Evolutionary conservation across 53 echinoderm and acorn worm genomes (phyloP).

Genomic region (Holothuria scabra): DNA sequence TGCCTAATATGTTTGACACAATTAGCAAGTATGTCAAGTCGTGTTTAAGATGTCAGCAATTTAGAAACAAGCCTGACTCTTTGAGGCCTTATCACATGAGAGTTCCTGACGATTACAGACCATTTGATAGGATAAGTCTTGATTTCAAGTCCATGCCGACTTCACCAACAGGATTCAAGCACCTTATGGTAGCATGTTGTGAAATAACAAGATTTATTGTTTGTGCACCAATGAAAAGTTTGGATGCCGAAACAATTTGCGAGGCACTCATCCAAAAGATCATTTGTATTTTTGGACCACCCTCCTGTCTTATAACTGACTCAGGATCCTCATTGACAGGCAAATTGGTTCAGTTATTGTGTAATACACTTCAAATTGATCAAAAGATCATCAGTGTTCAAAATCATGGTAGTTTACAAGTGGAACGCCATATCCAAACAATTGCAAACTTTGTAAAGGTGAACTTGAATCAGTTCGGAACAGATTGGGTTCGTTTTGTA

Average conservation of each 20-base stretch:
- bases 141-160: constrained; percentile 65
- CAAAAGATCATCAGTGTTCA: neutral
- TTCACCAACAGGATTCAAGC: constrained; percentile 53
- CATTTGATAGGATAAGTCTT: constrained; percentile 55
- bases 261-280: constrained; percentile 1
- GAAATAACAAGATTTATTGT: constrained; percentile 62
- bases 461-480: constrained; percentile 3
- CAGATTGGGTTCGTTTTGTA: constrained; percentile 24
- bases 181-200: constrained; percentile 54
- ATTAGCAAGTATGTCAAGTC: constrained; percentile 2
- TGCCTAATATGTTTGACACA: constrained; percentile 11
- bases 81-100: too few relatives aligned
- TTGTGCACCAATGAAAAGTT: constrained; percentile 16
- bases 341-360: constrained; percentile 7
- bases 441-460: neutral
- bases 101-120: constrained; percentile 56
- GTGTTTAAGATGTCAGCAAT: constrained; percentile 41
- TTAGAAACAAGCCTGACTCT: constrained; percentile 44
- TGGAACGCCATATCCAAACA: constrained; percentile 17
- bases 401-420: constrained; percentile 23
- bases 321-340: constrained; percentile 12
- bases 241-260: neutral
- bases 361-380: constrained; percentile 5
- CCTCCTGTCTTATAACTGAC: constrained; percentile 33
- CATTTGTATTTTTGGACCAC: neutral